Base-by-base conservation (phyloP, 1,140 invertebrate genomes). In the Portunus trituberculatus region DNA sequence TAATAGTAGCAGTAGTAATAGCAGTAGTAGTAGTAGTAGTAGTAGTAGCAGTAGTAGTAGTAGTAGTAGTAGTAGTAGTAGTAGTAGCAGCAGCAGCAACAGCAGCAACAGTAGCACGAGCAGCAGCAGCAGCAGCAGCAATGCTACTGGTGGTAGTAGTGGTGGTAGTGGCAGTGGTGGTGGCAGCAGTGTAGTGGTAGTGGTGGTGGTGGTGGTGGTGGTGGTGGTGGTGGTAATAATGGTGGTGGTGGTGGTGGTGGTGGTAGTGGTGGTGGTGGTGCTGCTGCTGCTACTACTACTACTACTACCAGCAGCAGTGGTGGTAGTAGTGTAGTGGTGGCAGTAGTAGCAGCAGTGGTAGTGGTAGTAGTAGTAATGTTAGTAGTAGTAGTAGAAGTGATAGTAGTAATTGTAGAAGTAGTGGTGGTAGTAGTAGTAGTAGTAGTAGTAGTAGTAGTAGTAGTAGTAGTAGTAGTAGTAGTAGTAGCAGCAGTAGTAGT, bases 1-100 rank as follows among this genome's bases (percentile, higher is more conserved):
- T 6, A 83, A 29, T 83, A 83, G 4, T 83, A 29, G 25, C 14
- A 86, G 83, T 86, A 86, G 83, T 86, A 86, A n/a, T 86, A 86
- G 83, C 28, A 86, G 83, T 86, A 86, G 83, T 86, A 86, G 10
- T 16, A 86, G 83, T 86, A 86, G 83, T 86, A 86, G 83, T 86
- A 86, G 83, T 86, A 82, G 76, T 82, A 82, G 76, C 8, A 82
- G n/a, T n/a, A n/a, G n/a, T n/a, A n/a, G n/a, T n/a, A n/a, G n/a
- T n/a, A n/a, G n/a, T n/a, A n/a, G n/a, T n/a, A n/a, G n/a, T n/a
- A n/a, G n/a, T n/a, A n/a, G n/a, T n/a, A n/a, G 76, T 82, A 82
- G 76, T 82, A 82, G 76, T 82, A 82, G 76, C 8, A 82, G 76
- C 8, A 82, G 76, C 8, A 82, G 76, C 8, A 82, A 2, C 6